Conservation (phyloP, 2,888 invertebrate species). For the Portevinia maculata region DNA sequence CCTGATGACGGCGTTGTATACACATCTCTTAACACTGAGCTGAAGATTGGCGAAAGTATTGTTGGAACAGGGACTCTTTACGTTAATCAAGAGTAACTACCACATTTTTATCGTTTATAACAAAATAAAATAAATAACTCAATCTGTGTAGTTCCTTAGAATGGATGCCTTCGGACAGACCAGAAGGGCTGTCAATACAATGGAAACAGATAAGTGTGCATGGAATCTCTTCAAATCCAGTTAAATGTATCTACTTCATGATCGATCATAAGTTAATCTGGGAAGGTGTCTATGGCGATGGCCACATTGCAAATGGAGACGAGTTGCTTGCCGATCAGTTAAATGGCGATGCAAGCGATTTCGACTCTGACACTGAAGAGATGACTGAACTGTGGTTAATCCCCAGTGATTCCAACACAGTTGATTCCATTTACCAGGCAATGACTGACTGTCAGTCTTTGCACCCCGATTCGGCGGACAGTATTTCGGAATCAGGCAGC, state of each 20-base stretch:
- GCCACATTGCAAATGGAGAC: slow-evolving; percentile 75
- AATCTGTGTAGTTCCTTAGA: slow-evolving; percentile 78
- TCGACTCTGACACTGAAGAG: slow-evolving; percentile 82
- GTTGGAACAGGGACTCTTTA: slow-evolving; percentile 80
- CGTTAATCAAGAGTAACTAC: slow-evolving; percentile 80
- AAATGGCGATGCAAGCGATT: slow-evolving; percentile 78
- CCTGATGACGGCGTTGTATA: slow-evolving; percentile 80
- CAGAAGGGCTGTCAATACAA: slow-evolving; percentile 80
- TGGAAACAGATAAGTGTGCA: slow-evolving; percentile 82
- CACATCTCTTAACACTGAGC: slow-evolving; percentile 78
- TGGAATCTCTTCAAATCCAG: slow-evolving; percentile 80
- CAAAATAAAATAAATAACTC: slow-evolving; percentile 6
- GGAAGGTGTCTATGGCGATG: slow-evolving; percentile 79
- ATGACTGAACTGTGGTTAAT: slow-evolving; percentile 89
- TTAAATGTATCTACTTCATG: slow-evolving; percentile 81
- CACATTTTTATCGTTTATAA: not conserved
- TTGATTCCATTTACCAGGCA: slow-evolving; percentile 88
- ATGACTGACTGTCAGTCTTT: slow-evolving; percentile 90
- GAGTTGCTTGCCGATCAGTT: slow-evolving; percentile 75
- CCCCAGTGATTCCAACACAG: slow-evolving; percentile 86
- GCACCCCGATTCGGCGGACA: slow-evolving; percentile 90
- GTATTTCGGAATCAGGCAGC: slow-evolving; percentile 80
- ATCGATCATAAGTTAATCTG: slow-evolving; percentile 80
- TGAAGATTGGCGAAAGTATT: slow-evolving; percentile 79
- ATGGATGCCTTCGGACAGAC: slow-evolving; percentile 79